Evolutionary conservation across 2,888 invertebrate species (phyloP).

Genomic region (Drosophila recens): DNA sequence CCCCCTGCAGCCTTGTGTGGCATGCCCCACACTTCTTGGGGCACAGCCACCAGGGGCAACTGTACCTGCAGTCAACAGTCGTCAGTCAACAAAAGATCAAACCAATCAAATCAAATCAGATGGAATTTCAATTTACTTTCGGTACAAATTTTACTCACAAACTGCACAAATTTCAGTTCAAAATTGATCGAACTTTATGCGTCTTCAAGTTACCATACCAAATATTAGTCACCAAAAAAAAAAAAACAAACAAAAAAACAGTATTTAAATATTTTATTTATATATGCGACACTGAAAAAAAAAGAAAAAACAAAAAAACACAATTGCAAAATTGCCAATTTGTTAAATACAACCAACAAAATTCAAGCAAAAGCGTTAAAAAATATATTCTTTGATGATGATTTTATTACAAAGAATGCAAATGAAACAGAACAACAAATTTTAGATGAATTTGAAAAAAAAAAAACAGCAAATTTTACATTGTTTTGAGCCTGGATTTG

Average conservation of each 20-base stretch:
- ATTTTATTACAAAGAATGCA: constrained; percentile 53
- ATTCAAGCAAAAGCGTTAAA: constrained; percentile 34
- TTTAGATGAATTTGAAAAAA: constrained; percentile 22
- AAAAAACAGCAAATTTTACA: constrained; percentile 55
- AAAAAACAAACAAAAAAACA: constrained; percentile 22
- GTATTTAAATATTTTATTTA: constrained; percentile 74
- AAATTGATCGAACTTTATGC: constrained; percentile 30
- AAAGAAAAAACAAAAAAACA: not conserved
- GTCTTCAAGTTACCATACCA: constrained; percentile 25
- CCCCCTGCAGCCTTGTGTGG: constrained; percentile 35
- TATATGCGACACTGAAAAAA: constrained; percentile 31
- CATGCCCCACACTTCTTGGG: constrained; percentile 23
- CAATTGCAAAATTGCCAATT: constrained; percentile 44
- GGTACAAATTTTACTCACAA: constrained; percentile 17
- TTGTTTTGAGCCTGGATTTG: constrained; percentile 84
- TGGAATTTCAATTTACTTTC: constrained; percentile 9
- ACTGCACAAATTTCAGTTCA: constrained; percentile 37
- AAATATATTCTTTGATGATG: constrained; percentile 47
- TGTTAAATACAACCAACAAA: constrained; percentile 33
- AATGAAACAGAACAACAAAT: constrained; percentile 52
- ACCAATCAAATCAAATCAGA: not conserved
- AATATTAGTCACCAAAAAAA: constrained; percentile 27
- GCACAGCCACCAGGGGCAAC: constrained; percentile 14
- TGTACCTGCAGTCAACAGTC: constrained; percentile 6
- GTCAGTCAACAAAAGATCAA: constrained; percentile 3